Evolutionary conservation across 2,888 invertebrate species (phyloP).

Genomic region (Heliconius ethilla): DNA sequence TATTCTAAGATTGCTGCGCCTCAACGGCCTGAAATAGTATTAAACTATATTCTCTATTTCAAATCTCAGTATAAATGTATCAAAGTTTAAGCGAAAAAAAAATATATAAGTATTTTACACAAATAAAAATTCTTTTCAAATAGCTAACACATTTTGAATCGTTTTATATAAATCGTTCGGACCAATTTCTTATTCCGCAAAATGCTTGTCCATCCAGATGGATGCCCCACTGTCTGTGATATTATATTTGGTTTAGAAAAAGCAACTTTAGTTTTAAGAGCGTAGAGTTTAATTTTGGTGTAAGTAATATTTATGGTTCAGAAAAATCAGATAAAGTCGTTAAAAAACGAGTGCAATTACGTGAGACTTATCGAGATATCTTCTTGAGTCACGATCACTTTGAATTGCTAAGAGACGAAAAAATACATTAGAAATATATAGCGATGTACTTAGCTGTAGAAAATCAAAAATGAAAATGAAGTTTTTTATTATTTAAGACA

Average conservation of each 20-base stretch:
- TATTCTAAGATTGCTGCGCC: too few relatives aligned
- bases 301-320: conserved; percentile 56
- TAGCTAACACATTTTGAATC: conserved; percentile 74
- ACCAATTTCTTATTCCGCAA: conserved; percentile 76
- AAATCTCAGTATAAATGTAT: background rate
- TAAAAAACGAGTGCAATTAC: conserved; percentile 80
- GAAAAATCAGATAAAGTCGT: conserved; percentile 74
- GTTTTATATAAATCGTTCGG: conserved; percentile 72
- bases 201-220: conserved; percentile 78
- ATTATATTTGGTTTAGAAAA: conserved; percentile 37
- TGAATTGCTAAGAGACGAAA: conserved; percentile 64
- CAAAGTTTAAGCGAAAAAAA: background rate
- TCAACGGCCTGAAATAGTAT: too few relatives aligned
- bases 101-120: conserved; percentile 11
- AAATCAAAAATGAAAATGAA: background rate
- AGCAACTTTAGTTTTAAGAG: background rate
- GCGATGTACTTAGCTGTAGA: background rate
- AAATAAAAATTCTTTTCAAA: conserved; percentile 41
- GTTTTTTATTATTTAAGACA: too few relatives aligned
- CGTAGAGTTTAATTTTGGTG: conserved; percentile 53
- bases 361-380: conserved; percentile 66
- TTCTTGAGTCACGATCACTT: conserved; percentile 56
- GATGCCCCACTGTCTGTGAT: conserved; percentile 61
- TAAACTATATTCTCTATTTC: background rate
- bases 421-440: background rate